Conservation (phyloP, 2,113 vertebrate species). For the Turnix velox region DNA sequence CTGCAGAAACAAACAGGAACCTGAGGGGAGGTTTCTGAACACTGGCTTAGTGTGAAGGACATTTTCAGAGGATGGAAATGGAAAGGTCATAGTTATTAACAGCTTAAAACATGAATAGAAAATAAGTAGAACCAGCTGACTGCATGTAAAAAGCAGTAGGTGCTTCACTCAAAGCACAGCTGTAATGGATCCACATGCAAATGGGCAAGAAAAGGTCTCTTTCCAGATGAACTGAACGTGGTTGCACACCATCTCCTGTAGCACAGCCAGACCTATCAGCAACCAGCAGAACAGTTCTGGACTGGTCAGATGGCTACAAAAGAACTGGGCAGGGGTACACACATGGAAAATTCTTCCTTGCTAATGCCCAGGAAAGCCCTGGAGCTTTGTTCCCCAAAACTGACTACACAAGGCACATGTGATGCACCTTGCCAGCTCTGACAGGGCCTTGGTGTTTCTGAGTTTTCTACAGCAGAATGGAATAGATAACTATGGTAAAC, state of each 20-base stretch:
- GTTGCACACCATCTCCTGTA: background rate
- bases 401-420: background rate
- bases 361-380: background rate
- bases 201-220: background rate
- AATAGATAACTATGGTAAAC: background rate
- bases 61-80: background rate
- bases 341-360: background rate
- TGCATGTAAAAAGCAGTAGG: background rate
- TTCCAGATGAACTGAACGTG: background rate
- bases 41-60: background rate
- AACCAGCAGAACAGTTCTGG: background rate
- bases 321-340: background rate
- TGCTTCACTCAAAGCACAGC: background rate
- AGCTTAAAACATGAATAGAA: background rate
- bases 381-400: background rate
- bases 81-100: background rate
- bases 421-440: background rate
- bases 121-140: background rate
- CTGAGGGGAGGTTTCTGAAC: background rate
- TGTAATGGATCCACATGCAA: background rate
- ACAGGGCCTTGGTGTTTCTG: background rate
- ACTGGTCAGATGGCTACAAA: background rate
- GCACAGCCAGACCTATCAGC: background rate
- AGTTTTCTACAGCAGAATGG: background rate
- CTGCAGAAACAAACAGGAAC: background rate